Conservation (phyloP, 2,113 vertebrate species). For the Xenus cinereus region DNA sequence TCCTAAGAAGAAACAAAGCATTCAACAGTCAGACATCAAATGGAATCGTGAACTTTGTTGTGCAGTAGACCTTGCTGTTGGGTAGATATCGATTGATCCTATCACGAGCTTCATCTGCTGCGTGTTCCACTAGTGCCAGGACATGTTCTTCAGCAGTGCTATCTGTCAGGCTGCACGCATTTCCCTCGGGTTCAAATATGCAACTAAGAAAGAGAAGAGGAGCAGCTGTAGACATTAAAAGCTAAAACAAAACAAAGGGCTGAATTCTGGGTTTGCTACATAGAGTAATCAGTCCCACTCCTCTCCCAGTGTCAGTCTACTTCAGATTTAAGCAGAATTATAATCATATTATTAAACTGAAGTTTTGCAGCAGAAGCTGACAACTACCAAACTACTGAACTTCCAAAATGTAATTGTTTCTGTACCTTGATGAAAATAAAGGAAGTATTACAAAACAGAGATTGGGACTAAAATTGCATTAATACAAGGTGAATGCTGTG, state of each 20-base stretch:
- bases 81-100: constrained; percentile 90
- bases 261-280: neutral
- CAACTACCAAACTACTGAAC: neutral
- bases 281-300: neutral
- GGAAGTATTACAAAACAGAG: neutral
- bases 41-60: neutral
- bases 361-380: neutral
- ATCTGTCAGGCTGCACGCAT: constrained; percentile 94
- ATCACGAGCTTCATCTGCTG: constrained; percentile 94
- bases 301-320: neutral
- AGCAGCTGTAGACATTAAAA: constrained; percentile 16
- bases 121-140: constrained; percentile 93
- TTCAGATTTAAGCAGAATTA: neutral
- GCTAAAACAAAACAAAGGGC: neutral
- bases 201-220: constrained; percentile 76
- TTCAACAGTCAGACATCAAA: neutral
- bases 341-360: neutral
- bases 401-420: neutral
- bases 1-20: neutral
- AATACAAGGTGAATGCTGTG: neutral
- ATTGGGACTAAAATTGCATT: neutral
- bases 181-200: constrained; percentile 93
- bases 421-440: neutral
- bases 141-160: constrained; percentile 98
- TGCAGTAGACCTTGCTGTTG: constrained; percentile 85